Conservation (phyloP, 2,797 vertebrate genomes). For the Saxicola maurus region DNA sequence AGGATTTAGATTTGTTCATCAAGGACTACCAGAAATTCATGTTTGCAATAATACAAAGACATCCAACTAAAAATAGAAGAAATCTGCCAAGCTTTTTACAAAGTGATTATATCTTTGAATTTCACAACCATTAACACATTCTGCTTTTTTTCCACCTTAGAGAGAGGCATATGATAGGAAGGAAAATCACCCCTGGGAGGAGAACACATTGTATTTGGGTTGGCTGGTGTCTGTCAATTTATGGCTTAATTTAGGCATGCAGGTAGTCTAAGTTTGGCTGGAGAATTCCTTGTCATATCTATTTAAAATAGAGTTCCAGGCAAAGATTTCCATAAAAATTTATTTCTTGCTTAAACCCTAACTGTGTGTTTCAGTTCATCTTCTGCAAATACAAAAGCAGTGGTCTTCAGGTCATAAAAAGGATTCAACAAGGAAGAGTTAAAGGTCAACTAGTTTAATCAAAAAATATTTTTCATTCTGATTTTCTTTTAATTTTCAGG, state of each 20-base stretch:
- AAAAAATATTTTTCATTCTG: not conserved
- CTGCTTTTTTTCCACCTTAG: not conserved
- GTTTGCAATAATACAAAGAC: not conserved
- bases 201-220: not conserved
- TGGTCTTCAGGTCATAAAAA: not conserved
- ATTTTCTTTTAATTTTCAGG: not conserved
- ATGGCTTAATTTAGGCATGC: not conserved
- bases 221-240: not conserved
- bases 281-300: not conserved
- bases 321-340: not conserved
- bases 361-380: not conserved
- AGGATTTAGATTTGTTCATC: not conserved
- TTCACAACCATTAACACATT: not conserved
- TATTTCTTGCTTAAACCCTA: not conserved
- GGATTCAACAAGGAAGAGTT: rapidly evolving
- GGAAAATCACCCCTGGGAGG: not conserved
- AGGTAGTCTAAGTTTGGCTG: not conserved
- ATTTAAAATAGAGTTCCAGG: not conserved
- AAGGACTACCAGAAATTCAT: not conserved
- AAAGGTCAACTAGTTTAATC: not conserved
- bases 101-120: not conserved
- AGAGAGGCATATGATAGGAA: not conserved
- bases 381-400: not conserved
- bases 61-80: not conserved
- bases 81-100: not conserved